These are phyloP conservation scores for Euura lappo DNA, from an alignment of 1,140 invertebrate species.

Conservation along the genomic window DNA sequence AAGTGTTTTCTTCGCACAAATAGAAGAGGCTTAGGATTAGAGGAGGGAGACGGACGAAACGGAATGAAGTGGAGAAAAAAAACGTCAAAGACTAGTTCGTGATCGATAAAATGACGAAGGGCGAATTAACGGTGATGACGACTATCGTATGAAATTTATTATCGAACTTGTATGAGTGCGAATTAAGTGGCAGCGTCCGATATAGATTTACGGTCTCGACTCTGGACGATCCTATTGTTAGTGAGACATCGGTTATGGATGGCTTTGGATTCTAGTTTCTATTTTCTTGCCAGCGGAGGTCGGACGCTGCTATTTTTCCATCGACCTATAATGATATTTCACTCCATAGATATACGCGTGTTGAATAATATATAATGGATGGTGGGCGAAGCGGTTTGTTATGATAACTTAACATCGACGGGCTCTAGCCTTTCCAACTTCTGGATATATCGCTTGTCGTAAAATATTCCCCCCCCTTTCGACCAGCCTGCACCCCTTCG, in stretches of 20 bases:
- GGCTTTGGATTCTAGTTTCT: not conserved
- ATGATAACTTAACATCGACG: constrained; percentile 5
- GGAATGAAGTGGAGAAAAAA: too few species aligned
- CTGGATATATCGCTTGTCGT: too few species aligned
- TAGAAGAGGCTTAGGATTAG: too few species aligned
- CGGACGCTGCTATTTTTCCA: not conserved
- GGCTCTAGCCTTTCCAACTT: not conserved
- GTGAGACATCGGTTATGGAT: not conserved
- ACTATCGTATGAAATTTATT: not conserved
- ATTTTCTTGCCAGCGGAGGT: not conserved
- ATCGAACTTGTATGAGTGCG: not conserved
- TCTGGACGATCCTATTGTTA: not conserved
- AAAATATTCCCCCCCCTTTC: too few species aligned
- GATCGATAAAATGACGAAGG: too few species aligned
- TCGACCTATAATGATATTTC: not conserved
- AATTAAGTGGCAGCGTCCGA: not conserved
- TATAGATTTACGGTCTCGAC: not conserved
- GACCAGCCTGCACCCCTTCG: not conserved
- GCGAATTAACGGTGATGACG: too few species aligned
- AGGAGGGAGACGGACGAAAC: too few species aligned
- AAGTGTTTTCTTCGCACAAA: constrained; percentile 9
- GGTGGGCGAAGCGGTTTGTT: not conserved
- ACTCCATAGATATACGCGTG: not conserved
- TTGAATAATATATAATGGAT: constrained; percentile 7
- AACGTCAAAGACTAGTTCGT: too few species aligned